phyloP scores from a whole-genome alignment of 2,888 invertebrate species.

The Keiferia lycopersicella region DNA sequence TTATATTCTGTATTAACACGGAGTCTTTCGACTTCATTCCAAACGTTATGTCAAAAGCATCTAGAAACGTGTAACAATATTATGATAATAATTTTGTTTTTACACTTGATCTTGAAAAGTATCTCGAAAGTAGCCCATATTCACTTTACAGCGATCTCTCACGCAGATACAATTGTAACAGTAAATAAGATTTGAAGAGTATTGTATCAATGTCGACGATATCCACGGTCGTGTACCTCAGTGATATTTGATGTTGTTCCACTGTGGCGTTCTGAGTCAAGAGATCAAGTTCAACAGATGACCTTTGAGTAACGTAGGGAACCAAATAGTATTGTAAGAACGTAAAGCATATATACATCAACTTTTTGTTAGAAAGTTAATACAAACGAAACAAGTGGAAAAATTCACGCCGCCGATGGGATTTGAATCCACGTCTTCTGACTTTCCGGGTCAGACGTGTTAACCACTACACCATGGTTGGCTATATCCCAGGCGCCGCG shows the following conservation, averaged over 20 bases:
- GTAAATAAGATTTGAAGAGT: conserved; percentile 48
- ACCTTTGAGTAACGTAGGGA: neutral
- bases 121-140: neutral
- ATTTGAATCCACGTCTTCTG: no score
- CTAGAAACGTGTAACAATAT: no score
- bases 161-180: conserved; percentile 44
- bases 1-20: no score
- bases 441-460: no score
- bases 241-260: neutral
- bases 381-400: no score
- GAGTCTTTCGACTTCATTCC: no score
- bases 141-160: conserved; percentile 54
- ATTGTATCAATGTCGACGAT: conserved; percentile 49
- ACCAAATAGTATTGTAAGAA: neutral
- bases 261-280: neutral
- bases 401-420: no score
- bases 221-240: neutral
- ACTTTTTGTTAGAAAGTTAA: no score
- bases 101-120: neutral
- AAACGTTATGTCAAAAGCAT: no score
- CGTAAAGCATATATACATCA: neutral
- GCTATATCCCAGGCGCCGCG: no score
- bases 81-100: neutral
- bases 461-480: no score
- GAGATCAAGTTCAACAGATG: conserved; percentile 18